Evolutionary conservation across 2,113 vertebrate genomes (phyloP), one percentile per base, ranked within the genome.

Genomic region (Pterocles orientalis): DNA sequence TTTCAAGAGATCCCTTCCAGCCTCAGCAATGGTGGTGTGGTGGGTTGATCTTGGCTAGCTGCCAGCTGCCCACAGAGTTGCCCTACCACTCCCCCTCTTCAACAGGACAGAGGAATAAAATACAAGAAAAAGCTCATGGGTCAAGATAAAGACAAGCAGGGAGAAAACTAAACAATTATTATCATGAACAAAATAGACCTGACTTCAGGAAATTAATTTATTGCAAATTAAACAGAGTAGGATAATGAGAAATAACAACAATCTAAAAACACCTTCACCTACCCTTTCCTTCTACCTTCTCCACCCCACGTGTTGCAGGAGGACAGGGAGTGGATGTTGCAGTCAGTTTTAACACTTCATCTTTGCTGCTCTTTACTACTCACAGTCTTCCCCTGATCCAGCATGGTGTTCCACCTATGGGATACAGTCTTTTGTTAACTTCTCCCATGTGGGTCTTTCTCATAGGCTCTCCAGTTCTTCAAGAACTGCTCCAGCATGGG

Each of bases 1-100:
- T 84, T 81, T 62, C 28, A 9, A 68, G 23, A 71, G 14, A 6
- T 56, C 3, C 6, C 17, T 53, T 71, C 10, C 12, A 83, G 25
- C 4, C 17, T 70, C 43, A 94, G 19, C 11, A 83, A 12, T 10
- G 18, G 4, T 8, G 11, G 7, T 18, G 25, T 10, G 4, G 9
- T 73, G 16, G 3, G 14, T 19, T 82, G n/a, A 65, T 10, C 14
- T 36, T 78, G 33, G 9, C 18, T 68, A 7, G 28, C 43, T 9
- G 0, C 8, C n/a, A 26, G 1, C 1, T 75, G 20, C 31, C 45
- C 19, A 65, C 24, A 24, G 54, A 68, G 5, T 31, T 5, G 3
- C 14, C 70, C 6, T 62, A 9, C 70, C 15, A 25, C 8, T 64
- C 12, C 4, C 3, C 6, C 5, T 54, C 6, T 23, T 78, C 13